A percentile compares a stretch with the other conserved stretches of the same genome.
These are phyloP conservation scores for Nemapogon koenigi DNA, from an alignment of 2,888 invertebrate species.

Conservation along the genomic window DNA sequence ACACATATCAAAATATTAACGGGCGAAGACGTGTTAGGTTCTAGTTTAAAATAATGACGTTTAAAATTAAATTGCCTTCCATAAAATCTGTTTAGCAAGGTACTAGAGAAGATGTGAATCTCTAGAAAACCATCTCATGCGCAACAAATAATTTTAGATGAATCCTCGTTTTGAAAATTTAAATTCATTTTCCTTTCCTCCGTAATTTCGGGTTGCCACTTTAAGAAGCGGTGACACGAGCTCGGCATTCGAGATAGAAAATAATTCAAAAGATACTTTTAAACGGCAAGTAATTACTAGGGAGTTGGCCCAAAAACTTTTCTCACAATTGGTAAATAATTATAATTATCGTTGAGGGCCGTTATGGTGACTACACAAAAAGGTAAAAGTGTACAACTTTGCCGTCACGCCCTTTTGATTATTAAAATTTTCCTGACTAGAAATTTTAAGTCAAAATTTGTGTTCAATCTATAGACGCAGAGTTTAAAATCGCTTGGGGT, in stretches of 20 bases:
- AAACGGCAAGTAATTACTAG: conserved; percentile 47
- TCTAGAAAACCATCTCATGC: conserved; percentile 43
- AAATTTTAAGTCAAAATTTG: conserved; percentile 21
- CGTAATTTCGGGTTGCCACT: conserved; percentile 33
- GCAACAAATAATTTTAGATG: conserved; percentile 48
- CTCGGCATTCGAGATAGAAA: conserved; percentile 29
- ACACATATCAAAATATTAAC: no score
- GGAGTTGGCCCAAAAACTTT: conserved; percentile 39
- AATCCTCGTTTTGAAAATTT: conserved; percentile 34
- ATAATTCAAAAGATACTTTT: conserved; percentile 53
- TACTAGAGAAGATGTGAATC: conserved; percentile 37
- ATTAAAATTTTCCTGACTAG: conserved; percentile 48
- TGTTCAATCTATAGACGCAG: conserved; percentile 26
- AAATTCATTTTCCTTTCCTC: conserved; percentile 33
- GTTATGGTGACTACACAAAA: conserved; percentile 55
- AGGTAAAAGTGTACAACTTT: conserved; percentile 53
- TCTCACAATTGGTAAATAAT: conserved; percentile 60
- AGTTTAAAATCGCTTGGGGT: conserved; percentile 29
- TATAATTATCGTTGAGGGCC: conserved; percentile 54
- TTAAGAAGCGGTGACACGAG: conserved; percentile 30
- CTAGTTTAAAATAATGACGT: no score
- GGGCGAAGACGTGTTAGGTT: no score
- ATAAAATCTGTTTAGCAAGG: no score
- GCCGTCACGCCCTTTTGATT: conserved; percentile 41
- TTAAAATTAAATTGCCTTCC: no score